These are phyloP conservation scores for Drosophila willistoni DNA, from an alignment of 1,140 invertebrate genomes.

Conservation along the genomic window DNA sequence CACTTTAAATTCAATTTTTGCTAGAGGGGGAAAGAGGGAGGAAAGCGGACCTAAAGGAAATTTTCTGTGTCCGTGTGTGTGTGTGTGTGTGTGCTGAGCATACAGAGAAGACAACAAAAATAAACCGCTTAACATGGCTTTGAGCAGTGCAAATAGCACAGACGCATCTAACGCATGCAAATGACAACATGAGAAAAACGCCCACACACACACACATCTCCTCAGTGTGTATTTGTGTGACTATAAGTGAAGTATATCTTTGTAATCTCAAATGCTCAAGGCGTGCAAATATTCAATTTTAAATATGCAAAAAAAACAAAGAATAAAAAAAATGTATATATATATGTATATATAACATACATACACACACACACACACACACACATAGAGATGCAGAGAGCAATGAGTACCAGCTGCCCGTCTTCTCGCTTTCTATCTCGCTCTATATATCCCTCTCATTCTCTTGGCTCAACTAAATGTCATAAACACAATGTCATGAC, in stretches of 20 bases:
- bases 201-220: constrained; percentile 20
- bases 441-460: not conserved
- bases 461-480: constrained; percentile 56
- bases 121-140: constrained; percentile 79
- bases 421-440: not conserved
- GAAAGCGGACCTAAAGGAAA: constrained; percentile 11
- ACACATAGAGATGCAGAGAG: not conserved
- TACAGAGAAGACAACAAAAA: constrained; percentile 44
- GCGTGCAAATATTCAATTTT: constrained; percentile 81
- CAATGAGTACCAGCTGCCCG: constrained; percentile 18
- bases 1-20: constrained; percentile 57
- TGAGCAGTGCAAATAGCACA: constrained; percentile 75
- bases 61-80: not conserved
- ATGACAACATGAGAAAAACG: constrained; percentile 65
- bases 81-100: constrained; percentile 54
- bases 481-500: constrained; percentile 81
- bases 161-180: constrained; percentile 72
- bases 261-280: constrained; percentile 79
- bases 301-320: constrained; percentile 66
- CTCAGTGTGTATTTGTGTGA: constrained; percentile 50
- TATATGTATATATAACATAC: not conserved
- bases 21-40: not conserved
- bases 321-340: constrained; percentile 16
- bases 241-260: constrained; percentile 76
- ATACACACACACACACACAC: not conserved